phyloP scores from a whole-genome alignment of 2,797 vertebrate genomes.

The Tapera naevia region DNA sequence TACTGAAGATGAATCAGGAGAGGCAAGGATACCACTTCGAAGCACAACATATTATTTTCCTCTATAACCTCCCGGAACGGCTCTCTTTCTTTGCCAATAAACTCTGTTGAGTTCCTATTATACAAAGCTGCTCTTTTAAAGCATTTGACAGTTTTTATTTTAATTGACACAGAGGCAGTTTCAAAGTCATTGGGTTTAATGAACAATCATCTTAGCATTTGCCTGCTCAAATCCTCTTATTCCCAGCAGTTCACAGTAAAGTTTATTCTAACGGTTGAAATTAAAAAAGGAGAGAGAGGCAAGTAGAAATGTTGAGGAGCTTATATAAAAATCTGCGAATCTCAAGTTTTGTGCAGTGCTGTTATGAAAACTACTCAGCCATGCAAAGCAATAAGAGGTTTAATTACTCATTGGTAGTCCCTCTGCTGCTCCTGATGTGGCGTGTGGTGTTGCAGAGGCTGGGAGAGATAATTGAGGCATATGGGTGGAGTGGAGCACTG shows the following conservation, averaged over 20 bases:
- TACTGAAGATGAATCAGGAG: neutral
- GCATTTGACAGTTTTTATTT: slow-evolving; percentile 60
- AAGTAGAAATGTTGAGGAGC: slow-evolving; percentile 60
- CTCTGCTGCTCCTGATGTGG: slow-evolving; percentile 48
- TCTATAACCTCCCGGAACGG: neutral
- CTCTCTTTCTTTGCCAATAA: slow-evolving; percentile 45
- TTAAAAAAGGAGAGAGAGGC: slow-evolving; percentile 60
- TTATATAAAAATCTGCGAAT: slow-evolving; percentile 54
- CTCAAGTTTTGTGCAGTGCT: slow-evolving; percentile 29
- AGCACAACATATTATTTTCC: neutral
- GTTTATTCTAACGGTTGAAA: slow-evolving; percentile 60
- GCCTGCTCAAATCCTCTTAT: slow-evolving; percentile 33
- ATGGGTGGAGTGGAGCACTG: slow-evolving; percentile 20
- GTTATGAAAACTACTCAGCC: slow-evolving; percentile 57
- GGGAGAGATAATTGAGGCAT: slow-evolving; percentile 65
- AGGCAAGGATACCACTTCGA: neutral
- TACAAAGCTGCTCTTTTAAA: slow-evolving; percentile 65
- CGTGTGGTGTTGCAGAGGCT: slow-evolving; percentile 39
- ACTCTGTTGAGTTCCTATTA: slow-evolving; percentile 58
- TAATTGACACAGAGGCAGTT: slow-evolving; percentile 56
- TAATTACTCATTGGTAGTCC: slow-evolving; percentile 36
- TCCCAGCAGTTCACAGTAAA: slow-evolving; percentile 56
- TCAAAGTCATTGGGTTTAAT: slow-evolving; percentile 64
- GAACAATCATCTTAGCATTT: slow-evolving; percentile 66
- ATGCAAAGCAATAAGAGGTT: slow-evolving; percentile 45